phyloP scores from a whole-genome alignment of 2,113 vertebrate species.

The Gymnobelideus leadbeateri region DNA sequence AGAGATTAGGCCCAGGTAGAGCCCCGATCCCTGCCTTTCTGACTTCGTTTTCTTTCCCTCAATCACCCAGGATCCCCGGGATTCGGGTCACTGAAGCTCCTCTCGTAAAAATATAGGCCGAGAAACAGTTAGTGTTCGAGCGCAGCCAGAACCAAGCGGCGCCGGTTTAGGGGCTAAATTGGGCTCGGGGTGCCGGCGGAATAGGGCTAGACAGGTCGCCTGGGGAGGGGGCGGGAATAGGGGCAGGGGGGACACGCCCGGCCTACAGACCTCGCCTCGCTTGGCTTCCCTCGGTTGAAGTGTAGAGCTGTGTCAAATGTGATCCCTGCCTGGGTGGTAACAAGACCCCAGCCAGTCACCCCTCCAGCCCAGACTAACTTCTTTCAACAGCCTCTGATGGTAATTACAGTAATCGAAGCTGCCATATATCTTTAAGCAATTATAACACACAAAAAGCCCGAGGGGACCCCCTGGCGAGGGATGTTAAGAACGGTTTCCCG shows the following conservation, averaged over 20 bases:
- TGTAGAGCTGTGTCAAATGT: conserved; percentile 74
- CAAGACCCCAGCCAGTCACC: conserved; percentile 82
- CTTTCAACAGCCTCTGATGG: conserved; percentile 92
- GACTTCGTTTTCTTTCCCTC: background rate
- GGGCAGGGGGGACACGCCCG: background rate
- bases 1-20: background rate
- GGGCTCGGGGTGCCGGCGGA: background rate
- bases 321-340: conserved; percentile 89
- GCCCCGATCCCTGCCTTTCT: background rate
- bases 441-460: conserved; percentile 90
- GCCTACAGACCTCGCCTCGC: background rate
- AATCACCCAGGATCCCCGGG: background rate
- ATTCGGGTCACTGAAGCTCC: background rate
- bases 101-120: background rate
- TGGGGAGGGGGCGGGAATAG: conserved; percentile 49
- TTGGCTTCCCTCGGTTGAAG: conserved; percentile 13
- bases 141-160: background rate
- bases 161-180: background rate
- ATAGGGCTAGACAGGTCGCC: background rate
- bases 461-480: conserved; percentile 88
- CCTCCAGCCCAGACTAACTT: conserved; percentile 86
- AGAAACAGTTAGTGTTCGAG: background rate
- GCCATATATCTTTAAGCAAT: conserved; percentile 96
- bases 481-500: conserved; percentile 91
- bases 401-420: conserved; percentile 98